Evolutionary conservation across 2,797 vertebrate genomes (phyloP).

Genomic region (Erpetoichthys calabaricus): DNA sequence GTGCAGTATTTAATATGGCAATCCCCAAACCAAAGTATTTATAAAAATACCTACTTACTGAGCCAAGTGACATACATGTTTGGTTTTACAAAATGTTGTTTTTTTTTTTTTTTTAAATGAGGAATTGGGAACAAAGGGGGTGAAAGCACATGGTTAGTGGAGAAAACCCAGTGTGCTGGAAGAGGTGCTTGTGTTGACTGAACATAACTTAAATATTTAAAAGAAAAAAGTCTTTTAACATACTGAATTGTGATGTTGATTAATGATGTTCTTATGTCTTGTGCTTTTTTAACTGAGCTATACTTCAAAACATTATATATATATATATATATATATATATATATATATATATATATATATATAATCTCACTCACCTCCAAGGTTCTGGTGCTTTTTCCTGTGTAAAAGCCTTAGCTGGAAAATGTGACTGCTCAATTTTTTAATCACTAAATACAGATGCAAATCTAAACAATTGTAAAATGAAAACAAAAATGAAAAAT

Average conservation of each 20-base stretch:
- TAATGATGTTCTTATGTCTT: too few relatives aligned
- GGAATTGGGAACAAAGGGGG: too few relatives aligned
- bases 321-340: background rate
- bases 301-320: background rate
- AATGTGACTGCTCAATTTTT: background rate
- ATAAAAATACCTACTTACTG: too few relatives aligned
- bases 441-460: background rate
- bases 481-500: background rate
- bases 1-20: too few relatives aligned
- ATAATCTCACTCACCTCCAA: background rate
- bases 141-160: too few relatives aligned
- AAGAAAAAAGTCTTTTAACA: background rate
- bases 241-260: background rate
- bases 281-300: background rate
- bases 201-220: background rate
- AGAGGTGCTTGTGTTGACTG: too few relatives aligned
- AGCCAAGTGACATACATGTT: too few relatives aligned
- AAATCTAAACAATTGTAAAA: background rate
- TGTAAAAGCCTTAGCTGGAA: constrained; percentile 4
- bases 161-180: too few relatives aligned
- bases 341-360: too few relatives aligned
- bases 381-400: constrained; percentile 1
- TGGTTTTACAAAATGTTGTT: too few relatives aligned
- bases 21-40: too few relatives aligned
- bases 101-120: too few relatives aligned